Evolutionary conservation across 1,140 invertebrate species (phyloP).

Genomic region (Temnothorax curvispinosus): DNA sequence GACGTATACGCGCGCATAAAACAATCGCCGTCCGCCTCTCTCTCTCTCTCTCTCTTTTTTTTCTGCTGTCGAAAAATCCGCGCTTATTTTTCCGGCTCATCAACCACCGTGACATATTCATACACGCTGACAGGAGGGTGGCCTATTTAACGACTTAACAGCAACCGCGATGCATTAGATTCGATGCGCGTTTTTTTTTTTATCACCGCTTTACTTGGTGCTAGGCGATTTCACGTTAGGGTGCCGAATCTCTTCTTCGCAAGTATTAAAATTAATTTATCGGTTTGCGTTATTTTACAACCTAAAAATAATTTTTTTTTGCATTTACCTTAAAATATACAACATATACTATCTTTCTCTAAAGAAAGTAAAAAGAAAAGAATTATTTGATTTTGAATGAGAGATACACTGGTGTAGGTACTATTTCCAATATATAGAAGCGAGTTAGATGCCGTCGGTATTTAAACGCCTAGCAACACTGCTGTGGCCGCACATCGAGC

Average conservation of each 20-base stretch:
- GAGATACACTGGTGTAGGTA: neutral
- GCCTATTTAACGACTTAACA: neutral
- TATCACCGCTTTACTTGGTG: too few relatives aligned
- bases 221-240: too few relatives aligned
- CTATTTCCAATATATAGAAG: neutral
- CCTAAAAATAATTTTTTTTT: neutral
- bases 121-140: neutral
- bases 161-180: neutral
- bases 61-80: constrained; percentile 6
- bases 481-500: neutral
- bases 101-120: constrained; percentile 16
- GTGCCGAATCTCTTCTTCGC: neutral
- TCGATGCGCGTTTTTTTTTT: neutral
- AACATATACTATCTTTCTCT: neutral
- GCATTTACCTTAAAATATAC: neutral
- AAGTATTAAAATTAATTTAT: neutral
- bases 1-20: neutral
- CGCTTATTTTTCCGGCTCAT: constrained; percentile 33
- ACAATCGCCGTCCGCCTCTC: constrained; percentile 1
- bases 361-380: neutral
- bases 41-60: neutral
- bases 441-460: neutral
- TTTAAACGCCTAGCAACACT: constrained; percentile 6
- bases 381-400: neutral
- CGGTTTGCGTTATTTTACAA: neutral